Base-by-base conservation (phyloP, 2,888 invertebrate species). In the Hirtodrosophila duncani region DNA sequence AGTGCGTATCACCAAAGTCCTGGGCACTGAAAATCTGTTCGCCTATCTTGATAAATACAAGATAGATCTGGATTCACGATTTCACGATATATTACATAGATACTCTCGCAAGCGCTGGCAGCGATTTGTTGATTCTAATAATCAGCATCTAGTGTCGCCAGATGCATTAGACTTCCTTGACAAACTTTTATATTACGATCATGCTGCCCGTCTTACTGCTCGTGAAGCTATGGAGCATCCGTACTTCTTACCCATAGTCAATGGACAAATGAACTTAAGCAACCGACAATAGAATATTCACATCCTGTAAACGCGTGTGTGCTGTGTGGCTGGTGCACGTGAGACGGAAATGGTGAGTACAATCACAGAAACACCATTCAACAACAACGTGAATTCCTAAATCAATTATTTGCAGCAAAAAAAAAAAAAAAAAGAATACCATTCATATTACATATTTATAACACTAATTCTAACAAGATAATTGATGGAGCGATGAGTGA, bases 31-130 rank as follows among this genome's bases (percentile, higher is more conserved):
- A 89, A 99, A 99, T 88, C 91, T 99, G 67, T 98, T 96, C 89
- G 97, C 98, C 90, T 99, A 99, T 90, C 93, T 99, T 88, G 98
- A 99, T 89, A 99, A 98, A 91, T 99, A 99, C 90, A 97, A 98
- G 89, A 99, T 99, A 89, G 98, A 99, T 89, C 90, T 99, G 88
- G 99, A 99, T 91, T 95, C 98, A 78, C 92, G 99, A 87, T 99
- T 99, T 91, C 98, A 98, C 89, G 99, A 99, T 88, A 98, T 99
- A 88, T 83, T 87, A 64, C 86, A 87, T 50, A 79, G 87, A 61
- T 98, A 99, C 91, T 99, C 99, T 79, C 94, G 98, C 86, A 99
- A 99, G 89, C 91, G 99, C 86, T 99, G 99, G 99, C 99, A 99
- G 88, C 91, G 99, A 81, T 99, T 99, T 90, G 97, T 99, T 81